Conservation (phyloP, 2,888 invertebrate species). For the Glaucopsyche alexis region DNA sequence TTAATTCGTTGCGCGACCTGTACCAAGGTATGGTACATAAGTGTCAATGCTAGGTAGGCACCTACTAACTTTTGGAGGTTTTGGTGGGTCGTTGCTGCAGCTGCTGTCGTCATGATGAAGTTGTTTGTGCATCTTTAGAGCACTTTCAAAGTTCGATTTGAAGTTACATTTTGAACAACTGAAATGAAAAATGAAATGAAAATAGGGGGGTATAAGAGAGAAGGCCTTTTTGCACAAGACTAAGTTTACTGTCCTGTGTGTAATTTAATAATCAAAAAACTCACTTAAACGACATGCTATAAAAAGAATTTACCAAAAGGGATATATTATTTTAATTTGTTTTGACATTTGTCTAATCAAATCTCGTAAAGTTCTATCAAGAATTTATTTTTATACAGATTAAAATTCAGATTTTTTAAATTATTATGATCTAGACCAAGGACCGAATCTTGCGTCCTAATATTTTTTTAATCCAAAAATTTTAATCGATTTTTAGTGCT, state of each 20-base stretch:
- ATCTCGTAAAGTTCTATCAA: neutral
- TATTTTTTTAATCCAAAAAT: too few relatives aligned
- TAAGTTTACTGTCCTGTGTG: too few relatives aligned
- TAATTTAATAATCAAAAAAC: neutral
- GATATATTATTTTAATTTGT: neutral
- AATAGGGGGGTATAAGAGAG: too few relatives aligned
- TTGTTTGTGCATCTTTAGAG: conserved; percentile 63
- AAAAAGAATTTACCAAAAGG: neutral
- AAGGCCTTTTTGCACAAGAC: too few relatives aligned
- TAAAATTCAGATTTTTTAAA: neutral
- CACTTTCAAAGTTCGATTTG: conserved; percentile 64
- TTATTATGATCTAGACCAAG: too few relatives aligned
- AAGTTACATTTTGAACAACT: conserved; percentile 69
- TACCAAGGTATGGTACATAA: too few relatives aligned
- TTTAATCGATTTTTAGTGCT: too few relatives aligned
- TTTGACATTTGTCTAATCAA: neutral
- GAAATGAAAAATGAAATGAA: too few relatives aligned
- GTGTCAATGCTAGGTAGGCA: neutral
- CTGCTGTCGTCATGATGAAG: conserved; percentile 53
- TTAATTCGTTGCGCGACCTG: too few relatives aligned
- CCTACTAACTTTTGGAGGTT: conserved; percentile 5
- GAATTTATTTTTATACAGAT: neutral
- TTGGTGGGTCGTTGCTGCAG: conserved; percentile 36
- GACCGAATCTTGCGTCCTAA: too few relatives aligned
- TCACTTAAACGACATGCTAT: neutral